Percentiles rank a stretch among this genome's conserved stretches.
These are phyloP conservation scores for Merodon equestris DNA, from an alignment of 2,888 invertebrate genomes.

Conservation along the genomic window DNA sequence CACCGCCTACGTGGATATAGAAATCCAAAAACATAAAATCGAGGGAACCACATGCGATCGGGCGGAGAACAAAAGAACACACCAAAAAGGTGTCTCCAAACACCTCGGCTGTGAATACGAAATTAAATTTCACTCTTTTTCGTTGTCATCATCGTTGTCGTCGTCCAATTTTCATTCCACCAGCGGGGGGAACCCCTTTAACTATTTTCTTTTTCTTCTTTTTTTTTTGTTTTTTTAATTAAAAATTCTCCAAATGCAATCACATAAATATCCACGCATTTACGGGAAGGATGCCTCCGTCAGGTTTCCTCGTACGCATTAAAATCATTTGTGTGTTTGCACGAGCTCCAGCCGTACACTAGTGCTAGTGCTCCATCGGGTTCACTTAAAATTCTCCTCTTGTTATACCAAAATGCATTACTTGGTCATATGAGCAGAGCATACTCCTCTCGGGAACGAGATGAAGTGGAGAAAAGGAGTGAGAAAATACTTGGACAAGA, in stretches of 20 bases:
- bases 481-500: constrained; percentile 48
- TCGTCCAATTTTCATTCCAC: constrained; percentile 45
- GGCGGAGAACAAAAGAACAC: constrained; percentile 32
- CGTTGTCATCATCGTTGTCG: constrained; percentile 1
- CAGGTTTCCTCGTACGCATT: constrained; percentile 27
- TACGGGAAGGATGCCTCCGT: constrained; percentile 44
- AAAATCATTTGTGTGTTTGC: constrained; percentile 56
- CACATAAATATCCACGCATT: constrained; percentile 62
- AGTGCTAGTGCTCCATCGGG: constrained; percentile 24
- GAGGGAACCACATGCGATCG: constrained; percentile 15
- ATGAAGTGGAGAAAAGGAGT: constrained; percentile 1
- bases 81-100: constrained; percentile 65
- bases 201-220: no score
- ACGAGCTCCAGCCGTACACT: constrained; percentile 12
- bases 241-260: constrained; percentile 59
- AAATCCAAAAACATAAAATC: constrained; percentile 18
- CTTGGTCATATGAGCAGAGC: constrained; percentile 13
- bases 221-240: constrained; percentile 56
- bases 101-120: constrained; percentile 68
- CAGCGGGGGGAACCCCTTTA: constrained; percentile 15
- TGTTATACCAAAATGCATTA: constrained; percentile 49
- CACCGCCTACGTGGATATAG: constrained; percentile 53
- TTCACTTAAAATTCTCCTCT: constrained; percentile 66
- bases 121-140: constrained; percentile 65
- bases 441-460: constrained; percentile 40